phyloP scores from a whole-genome alignment of 2,888 invertebrate species.

The Flexamia atlantica region DNA sequence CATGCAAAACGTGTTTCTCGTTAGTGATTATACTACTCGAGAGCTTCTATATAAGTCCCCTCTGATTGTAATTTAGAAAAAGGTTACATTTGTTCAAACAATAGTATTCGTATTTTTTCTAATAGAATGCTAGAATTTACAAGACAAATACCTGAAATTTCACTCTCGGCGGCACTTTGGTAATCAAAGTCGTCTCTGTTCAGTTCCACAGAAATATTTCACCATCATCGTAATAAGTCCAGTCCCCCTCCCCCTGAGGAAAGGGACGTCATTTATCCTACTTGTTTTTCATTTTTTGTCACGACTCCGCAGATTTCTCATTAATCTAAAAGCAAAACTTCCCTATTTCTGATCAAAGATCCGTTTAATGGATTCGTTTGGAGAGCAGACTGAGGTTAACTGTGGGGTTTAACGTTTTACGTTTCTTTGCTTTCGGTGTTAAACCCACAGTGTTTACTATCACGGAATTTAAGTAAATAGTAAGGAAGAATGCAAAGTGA shows the following conservation, averaged over 20 bases:
- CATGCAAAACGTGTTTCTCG: no score
- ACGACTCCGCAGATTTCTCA: conserved; percentile 30
- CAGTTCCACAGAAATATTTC: neutral
- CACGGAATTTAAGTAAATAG: no score
- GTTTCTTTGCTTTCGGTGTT: no score
- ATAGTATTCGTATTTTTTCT: no score
- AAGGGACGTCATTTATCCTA: conserved; percentile 28
- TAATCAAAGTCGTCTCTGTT: neutral
- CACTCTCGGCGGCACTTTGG: neutral
- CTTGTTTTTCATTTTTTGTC: conserved; percentile 36
- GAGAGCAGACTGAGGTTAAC: neutral
- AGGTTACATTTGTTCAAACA: no score
- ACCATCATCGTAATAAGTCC: conserved; percentile 2
- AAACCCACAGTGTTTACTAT: no score
- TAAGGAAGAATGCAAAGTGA: no score
- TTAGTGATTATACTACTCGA: no score
- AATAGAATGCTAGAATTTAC: no score
- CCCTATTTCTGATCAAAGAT: conserved; percentile 14
- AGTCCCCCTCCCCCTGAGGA: neutral
- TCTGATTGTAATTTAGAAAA: no score
- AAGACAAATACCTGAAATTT: neutral
- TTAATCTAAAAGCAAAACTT: conserved; percentile 33
- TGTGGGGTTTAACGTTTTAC: neutral
- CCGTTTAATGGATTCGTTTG: conserved; percentile 31
- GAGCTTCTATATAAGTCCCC: no score